Evolutionary conservation across 2,888 invertebrate species (phyloP).

Genomic region (Lasius platythorax): DNA sequence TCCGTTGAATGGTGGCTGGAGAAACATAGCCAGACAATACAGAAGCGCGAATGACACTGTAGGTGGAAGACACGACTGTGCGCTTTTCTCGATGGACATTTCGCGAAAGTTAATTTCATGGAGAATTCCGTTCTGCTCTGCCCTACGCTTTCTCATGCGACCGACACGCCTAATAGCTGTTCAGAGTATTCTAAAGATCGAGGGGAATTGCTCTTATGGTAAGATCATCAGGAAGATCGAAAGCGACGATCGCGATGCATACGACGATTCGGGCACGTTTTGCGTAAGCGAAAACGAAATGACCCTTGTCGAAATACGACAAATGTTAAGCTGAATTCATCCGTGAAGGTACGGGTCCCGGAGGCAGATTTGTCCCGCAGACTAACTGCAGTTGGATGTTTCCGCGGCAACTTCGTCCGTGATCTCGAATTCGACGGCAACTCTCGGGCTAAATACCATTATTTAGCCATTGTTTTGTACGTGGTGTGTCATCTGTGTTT

Average conservation of each 20-base stretch:
- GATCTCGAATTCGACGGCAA: slow-evolving; percentile 38
- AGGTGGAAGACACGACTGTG: neutral
- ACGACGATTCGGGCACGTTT: slow-evolving; percentile 4
- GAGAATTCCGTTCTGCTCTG: slow-evolving; percentile 18
- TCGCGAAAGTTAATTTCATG: slow-evolving; percentile 39
- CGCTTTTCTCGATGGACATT: neutral
- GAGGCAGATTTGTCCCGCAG: slow-evolving; percentile 44
- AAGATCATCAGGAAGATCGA: neutral
- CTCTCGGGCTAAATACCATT: slow-evolving; percentile 14
- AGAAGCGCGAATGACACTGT: neutral
- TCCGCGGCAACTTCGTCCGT: slow-evolving; percentile 42
- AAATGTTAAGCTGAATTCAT: slow-evolving; percentile 46
- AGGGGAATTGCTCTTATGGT: neutral
- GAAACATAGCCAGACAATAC: slow-evolving; percentile 18
- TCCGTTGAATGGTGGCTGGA: neutral
- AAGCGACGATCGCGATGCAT: neutral
- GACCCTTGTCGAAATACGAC: slow-evolving; percentile 34
- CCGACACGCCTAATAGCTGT: slow-evolving; percentile 7
- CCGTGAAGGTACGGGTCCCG: slow-evolving; percentile 38
- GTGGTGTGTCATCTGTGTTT: slow-evolving; percentile 11
- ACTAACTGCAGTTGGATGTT: slow-evolving; percentile 52
- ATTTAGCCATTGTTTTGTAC: slow-evolving; percentile 41
- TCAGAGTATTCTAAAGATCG: slow-evolving; percentile 2
- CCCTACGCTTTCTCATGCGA: neutral
- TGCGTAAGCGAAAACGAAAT: slow-evolving; percentile 32